Conservation (phyloP, 2,113 vertebrate genomes). For the Cryptotis parvus region DNA sequence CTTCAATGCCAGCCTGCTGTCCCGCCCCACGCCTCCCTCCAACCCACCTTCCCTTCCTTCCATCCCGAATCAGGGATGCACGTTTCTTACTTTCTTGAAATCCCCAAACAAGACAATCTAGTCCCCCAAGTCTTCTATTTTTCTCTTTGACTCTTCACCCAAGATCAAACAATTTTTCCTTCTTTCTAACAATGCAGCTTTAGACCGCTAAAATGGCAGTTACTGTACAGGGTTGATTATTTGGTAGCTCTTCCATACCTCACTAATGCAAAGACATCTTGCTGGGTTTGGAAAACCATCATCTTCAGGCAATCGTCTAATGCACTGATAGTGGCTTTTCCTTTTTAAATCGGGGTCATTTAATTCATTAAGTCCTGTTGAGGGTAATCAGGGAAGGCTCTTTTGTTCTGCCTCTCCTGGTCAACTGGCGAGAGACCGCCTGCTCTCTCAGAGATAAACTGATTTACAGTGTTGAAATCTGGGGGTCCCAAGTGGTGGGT, state of each 20-base stretch:
- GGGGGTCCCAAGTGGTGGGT: neutral
- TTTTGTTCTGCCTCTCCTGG: neutral
- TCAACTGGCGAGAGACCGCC: too few species aligned
- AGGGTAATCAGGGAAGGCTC: neutral
- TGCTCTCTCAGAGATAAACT: neutral
- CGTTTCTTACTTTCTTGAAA: conserved; percentile 42
- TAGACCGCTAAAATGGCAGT: conserved; percentile 44
- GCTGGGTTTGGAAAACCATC: neutral
- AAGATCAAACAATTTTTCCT: neutral
- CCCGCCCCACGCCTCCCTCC: too few species aligned
- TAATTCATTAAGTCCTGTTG: conserved; percentile 3
- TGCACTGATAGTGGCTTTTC: conserved; percentile 27
- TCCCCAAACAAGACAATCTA: neutral
- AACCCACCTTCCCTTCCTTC: too few species aligned
- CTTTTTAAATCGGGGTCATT: conserved; percentile 14
- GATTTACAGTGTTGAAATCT: neutral
- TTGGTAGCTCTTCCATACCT: neutral
- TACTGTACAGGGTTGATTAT: conserved; percentile 25
- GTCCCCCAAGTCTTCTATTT: neutral
- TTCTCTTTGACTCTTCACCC: neutral
- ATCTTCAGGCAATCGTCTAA: conserved; percentile 9
- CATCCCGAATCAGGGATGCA: neutral
- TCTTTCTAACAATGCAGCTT: conserved; percentile 9
- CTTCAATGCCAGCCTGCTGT: too few species aligned
- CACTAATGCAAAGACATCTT: neutral